Evolutionary conservation across 2,888 invertebrate genomes (phyloP), one percentile per base, ranked within the genome.

Genomic region (Elysia crispata): DNA sequence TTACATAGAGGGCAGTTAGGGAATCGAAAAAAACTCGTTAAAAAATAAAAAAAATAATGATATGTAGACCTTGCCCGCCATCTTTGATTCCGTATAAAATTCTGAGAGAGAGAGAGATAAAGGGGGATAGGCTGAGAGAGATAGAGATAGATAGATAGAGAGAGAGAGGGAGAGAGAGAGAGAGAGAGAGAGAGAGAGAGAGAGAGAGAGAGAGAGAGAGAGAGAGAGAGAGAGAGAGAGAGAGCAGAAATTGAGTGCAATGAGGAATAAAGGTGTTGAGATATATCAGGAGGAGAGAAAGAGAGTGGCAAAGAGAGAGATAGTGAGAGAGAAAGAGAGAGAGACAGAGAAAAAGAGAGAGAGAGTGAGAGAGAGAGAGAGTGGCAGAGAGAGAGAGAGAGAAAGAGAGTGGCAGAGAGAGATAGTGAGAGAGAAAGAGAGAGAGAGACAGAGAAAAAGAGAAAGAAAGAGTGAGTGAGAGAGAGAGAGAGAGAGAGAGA

Each of bases 311-410:
- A 30, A 60, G 60, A 62, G 8, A 30, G 25, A 11, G 18, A 20
- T 20, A 75, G 25, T 20, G 30, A 28, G 30, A 30, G 30, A 75
- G 28, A 31, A 18, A 62, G n/a, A 60, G n/a, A 62, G n/a, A 60
- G 60, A 75, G 30, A 31, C 23, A 60, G n/a, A 75, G 60, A 75
- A 30, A 31, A 30, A 75, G 31, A 75, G n/a, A 57, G 8, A 75
- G 60, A 60, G 60, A 75, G 23, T 6, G 28, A 50, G 23, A 62
- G 30, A 75, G 11, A 50, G 23, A 33, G 23, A 28, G 49, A 28
- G 28, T 31, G 57, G n/a, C 60, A 75, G 57, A 31, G 54, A 60
- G 57, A 60, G 76, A 76, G 31, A 60, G 76, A 66, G 49, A 76
- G 76, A 76, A 25, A 76, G 64, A 64, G 25, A 49, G 60, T 31